Base-by-base conservation (phyloP, 2,113 vertebrate genomes). In the Siphamia tubifer region DNA sequence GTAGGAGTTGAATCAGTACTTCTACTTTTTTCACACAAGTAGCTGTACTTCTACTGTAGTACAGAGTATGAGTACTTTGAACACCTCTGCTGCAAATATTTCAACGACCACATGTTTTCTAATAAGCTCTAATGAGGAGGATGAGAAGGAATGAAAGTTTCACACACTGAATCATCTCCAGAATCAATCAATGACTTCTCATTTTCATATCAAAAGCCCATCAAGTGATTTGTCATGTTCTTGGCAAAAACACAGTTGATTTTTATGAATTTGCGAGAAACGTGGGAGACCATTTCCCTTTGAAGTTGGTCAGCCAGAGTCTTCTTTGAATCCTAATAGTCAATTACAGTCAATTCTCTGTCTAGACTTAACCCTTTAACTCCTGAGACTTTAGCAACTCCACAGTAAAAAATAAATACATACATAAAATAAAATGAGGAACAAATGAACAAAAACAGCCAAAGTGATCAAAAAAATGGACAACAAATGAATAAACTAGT, bases 91-190 rank as follows among this genome's bases (percentile, higher is more conserved):
- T 4, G 31, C 8, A 32, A 32, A 32, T 11, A 32, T 11, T 10
- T 34, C 31, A 4, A 34, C 0, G 12, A 43, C 43, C 38, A 21
- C n/a, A 10, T 1, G 30, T 16, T 12, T 63, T 72, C 30, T 48
- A 4, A 1, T 23, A 42, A 25, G 51, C 38, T 25, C 31, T 2
- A 2, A 9, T 54, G 1, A 42, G 43, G 25, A 21, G n/a, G n/a
- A 34, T 17, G 35, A 25, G 39, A 8, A 61, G 20, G 24, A 65
- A 16, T 49, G 70, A 77, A 62, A 67, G 27, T 43, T 66, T 78
- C 58, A 11, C 55, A 70, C 8, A 11, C 2, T 62, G 36, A 84
- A 67, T 84, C n/a, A n/a, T n/a, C n/a, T n/a, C n/a, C n/a, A n/a
- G n/a, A n/a, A n/a, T n/a, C n/a, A n/a, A n/a, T n/a, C n/a, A 20